phyloP scores from a whole-genome alignment of 2,888 invertebrate species.

The Yponomeuta plumbellus region DNA sequence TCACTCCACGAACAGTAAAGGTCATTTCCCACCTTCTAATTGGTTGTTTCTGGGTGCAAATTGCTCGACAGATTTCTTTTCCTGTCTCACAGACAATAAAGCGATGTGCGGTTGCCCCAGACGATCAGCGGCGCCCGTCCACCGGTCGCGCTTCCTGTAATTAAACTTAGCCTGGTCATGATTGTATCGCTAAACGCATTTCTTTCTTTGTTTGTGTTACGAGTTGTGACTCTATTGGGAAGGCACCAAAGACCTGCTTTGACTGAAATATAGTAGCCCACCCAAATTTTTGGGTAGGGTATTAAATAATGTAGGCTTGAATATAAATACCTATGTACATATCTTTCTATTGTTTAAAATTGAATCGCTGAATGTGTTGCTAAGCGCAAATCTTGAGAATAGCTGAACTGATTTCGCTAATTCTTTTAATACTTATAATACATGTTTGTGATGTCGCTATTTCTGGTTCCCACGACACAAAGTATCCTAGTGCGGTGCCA shows the following conservation, averaged over 20 bases:
- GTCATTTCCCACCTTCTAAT: not conserved
- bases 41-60: not conserved
- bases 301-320: no score
- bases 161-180: not conserved
- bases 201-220: not conserved
- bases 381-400: no score
- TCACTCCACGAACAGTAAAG: not conserved
- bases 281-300: no score
- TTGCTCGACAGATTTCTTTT: not conserved
- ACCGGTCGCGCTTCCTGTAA: conserved; percentile 2
- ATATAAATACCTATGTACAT: no score
- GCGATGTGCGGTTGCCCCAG: not conserved
- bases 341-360: no score
- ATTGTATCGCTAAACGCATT: not conserved
- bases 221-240: not conserved
- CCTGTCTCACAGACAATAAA: not conserved
- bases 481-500: no score
- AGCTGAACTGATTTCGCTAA: no score
- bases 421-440: no score
- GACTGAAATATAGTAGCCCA: no score
- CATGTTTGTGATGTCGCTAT: no score
- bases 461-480: no score
- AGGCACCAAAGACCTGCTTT: not conserved
- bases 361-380: no score
- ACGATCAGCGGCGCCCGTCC: not conserved